These are phyloP conservation scores for Podotricha telesiphe DNA, from an alignment of 2,888 invertebrate genomes.

Conservation along the genomic window DNA sequence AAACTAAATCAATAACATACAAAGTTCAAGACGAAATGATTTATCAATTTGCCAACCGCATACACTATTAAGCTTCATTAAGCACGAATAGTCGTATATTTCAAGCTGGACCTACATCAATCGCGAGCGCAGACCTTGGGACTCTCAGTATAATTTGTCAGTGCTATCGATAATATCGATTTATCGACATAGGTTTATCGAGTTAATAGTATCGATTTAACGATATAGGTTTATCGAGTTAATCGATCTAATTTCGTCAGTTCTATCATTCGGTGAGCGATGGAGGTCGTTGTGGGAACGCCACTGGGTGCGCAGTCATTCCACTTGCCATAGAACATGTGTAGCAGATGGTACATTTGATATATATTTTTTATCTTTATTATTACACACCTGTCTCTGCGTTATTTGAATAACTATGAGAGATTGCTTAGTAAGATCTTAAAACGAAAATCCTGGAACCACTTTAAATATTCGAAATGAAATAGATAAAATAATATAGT, in stretches of 20 bases:
- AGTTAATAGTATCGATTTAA: slow-evolving; percentile 72
- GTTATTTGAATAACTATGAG: background rate
- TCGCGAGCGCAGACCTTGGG: slow-evolving; percentile 60
- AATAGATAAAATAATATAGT: background rate
- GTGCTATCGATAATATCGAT: slow-evolving; percentile 71
- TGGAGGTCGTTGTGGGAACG: slow-evolving; percentile 78
- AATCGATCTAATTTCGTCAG: slow-evolving; percentile 83
- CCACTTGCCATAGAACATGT: slow-evolving; percentile 57
- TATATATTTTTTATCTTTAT: background rate
- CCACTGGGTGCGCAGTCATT: slow-evolving; percentile 77
- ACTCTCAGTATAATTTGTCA: slow-evolving; percentile 79
- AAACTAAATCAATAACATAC: background rate
- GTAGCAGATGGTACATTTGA: slow-evolving; percentile 20
- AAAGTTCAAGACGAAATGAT: background rate
- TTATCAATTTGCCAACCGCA: slow-evolving; percentile 26
- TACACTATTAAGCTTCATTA: slow-evolving; percentile 28
- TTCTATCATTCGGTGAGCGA: slow-evolving; percentile 69
- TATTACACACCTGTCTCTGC: no score
- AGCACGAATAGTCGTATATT: slow-evolving; percentile 17
- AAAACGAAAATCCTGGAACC: no score
- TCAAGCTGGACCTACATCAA: slow-evolving; percentile 32
- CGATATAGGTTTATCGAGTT: slow-evolving; percentile 80
- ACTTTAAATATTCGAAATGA: no score
- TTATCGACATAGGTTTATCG: slow-evolving; percentile 77
- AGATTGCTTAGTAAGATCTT: no score